A percentile compares a stretch with the other conserved stretches of the same genome.
phyloP scores from a whole-genome alignment of 2,797 vertebrate genomes.

The Chelon auratus region DNA sequence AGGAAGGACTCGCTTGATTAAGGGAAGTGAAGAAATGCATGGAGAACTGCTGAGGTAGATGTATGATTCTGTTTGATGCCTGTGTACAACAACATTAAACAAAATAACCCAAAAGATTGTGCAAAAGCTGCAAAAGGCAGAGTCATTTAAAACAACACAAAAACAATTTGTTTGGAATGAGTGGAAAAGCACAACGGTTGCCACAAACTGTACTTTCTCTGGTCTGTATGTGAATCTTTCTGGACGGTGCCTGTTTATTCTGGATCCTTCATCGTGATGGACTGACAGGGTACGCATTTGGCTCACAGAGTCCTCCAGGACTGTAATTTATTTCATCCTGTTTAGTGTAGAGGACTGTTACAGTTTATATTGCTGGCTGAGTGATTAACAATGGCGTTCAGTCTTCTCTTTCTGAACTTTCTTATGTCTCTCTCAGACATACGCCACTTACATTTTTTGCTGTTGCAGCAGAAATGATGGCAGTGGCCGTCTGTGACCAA shows the following conservation, averaged over 20 bases:
- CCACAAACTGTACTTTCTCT: slow-evolving; percentile 5
- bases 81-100: slow-evolving; percentile 60
- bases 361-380: slow-evolving; percentile 49
- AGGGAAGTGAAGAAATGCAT: slow-evolving; percentile 54
- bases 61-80: slow-evolving; percentile 58
- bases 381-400: slow-evolving; percentile 63
- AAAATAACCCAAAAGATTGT: slow-evolving; percentile 1
- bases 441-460: slow-evolving; percentile 10
- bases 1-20: slow-evolving; percentile 54
- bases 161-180: slow-evolving; percentile 21
- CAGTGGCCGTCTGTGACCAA: not conserved
- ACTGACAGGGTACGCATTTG: slow-evolving; percentile 39
- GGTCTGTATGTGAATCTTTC: slow-evolving; percentile 34
- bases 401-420: slow-evolving; percentile 29
- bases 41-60: slow-evolving; percentile 38
- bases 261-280: slow-evolving; percentile 36
- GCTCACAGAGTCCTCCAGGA: slow-evolving; percentile 39
- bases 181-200: slow-evolving; percentile 7
- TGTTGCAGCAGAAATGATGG: slow-evolving; percentile 2
- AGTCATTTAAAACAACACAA: slow-evolving; percentile 22
- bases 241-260: slow-evolving; percentile 54
- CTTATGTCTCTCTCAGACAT: slow-evolving; percentile 18
- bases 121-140: slow-evolving; percentile 17
- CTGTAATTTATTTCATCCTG: slow-evolving; percentile 73
- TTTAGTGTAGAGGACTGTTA: slow-evolving; percentile 52